These are phyloP conservation scores for Rafetus swinhoei DNA, from an alignment of 2,113 vertebrate species.

Conservation along the genomic window DNA sequence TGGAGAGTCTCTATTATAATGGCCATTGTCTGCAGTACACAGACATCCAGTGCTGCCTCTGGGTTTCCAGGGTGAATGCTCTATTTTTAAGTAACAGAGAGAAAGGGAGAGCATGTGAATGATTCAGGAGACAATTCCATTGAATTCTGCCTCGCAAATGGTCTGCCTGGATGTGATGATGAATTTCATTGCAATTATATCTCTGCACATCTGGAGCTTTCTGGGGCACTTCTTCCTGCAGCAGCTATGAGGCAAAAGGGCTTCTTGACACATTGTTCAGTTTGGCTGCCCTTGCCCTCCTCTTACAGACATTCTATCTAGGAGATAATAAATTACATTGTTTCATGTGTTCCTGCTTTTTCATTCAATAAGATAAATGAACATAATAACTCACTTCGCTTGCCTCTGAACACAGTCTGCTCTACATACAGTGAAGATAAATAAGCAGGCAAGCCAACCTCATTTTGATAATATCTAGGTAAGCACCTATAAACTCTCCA, in stretches of 20 bases:
- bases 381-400: neutral
- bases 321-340: neutral
- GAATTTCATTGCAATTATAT: slow-evolving; percentile 16
- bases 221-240: neutral
- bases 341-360: neutral
- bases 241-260: neutral
- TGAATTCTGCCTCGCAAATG: slow-evolving; percentile 20
- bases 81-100: slow-evolving; percentile 39
- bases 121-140: neutral
- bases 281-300: slow-evolving; percentile 2
- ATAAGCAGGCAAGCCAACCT: neutral
- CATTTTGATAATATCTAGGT: neutral
- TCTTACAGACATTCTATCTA: neutral
- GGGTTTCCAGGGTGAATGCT: slow-evolving; percentile 38
- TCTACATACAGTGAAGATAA: slow-evolving; percentile 8
- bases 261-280: neutral
- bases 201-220: neutral
- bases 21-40: neutral
- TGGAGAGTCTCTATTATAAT: slow-evolving; percentile 8
- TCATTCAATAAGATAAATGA: slow-evolving; percentile 21
- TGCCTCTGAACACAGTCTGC: neutral
- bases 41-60: slow-evolving; percentile 39
- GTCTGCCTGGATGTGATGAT: slow-evolving; percentile 20
- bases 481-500: slow-evolving; percentile 24
- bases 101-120: neutral